Evolutionary conservation across 1,140 invertebrate genomes (phyloP).

Genomic region (Batillaria attramentaria): DNA sequence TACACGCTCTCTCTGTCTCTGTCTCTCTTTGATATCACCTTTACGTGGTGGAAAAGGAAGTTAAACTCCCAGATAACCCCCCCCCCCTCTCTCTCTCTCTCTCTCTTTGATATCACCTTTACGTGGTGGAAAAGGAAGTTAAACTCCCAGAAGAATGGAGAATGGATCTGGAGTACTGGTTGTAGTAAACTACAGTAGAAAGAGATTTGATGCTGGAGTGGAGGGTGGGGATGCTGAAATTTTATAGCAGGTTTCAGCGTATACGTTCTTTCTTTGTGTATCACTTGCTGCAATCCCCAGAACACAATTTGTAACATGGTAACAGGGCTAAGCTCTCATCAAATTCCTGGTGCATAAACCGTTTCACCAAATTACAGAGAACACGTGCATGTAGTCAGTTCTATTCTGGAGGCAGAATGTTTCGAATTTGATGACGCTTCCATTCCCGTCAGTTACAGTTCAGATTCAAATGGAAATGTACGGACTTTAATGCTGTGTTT

Average conservation of each 20-base stretch:
- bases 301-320: too few relatives aligned
- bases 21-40: neutral
- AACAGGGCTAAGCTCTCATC: neutral
- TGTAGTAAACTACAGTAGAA: too few relatives aligned
- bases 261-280: too few relatives aligned
- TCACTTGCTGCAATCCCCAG: too few relatives aligned
- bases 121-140: too few relatives aligned
- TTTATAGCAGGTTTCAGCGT: too few relatives aligned
- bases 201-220: too few relatives aligned
- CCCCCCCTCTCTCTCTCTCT: neutral
- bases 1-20: constrained; percentile 8
- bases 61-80: neutral
- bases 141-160: neutral
- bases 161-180: neutral
- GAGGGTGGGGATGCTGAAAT: too few relatives aligned
- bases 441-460: neutral
- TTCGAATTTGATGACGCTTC: neutral
- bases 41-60: neutral
- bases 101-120: neutral
- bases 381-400: neutral
- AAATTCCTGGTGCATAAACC: neutral
- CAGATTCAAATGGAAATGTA: neutral
- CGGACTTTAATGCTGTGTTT: neutral
- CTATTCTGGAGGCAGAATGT: neutral
- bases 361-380: neutral